A percentile compares a stretch with the other conserved stretches of the same genome.
Evolutionary conservation across 2,113 vertebrate genomes (phyloP).

Genomic region (Cheilinus undulatus): DNA sequence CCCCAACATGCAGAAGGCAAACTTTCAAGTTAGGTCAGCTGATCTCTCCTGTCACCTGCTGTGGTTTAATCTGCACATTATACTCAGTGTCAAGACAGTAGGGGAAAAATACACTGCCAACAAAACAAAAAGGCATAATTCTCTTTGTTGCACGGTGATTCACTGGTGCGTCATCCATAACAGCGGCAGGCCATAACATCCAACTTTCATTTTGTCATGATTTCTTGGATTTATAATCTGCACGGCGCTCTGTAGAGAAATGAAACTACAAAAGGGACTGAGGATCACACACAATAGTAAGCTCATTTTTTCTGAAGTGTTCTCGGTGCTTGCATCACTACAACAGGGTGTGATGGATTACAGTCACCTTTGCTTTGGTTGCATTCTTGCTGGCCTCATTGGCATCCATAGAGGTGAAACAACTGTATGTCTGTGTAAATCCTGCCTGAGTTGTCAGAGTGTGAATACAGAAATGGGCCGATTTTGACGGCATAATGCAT

Average conservation of each 20-base stretch:
- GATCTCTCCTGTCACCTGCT: not conserved
- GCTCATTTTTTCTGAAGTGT: not conserved
- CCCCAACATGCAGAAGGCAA: not conserved
- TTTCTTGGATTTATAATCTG: slow-evolving; percentile 34
- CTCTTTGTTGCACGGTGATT: slow-evolving; percentile 24
- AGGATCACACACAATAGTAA: not conserved
- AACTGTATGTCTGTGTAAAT: not conserved
- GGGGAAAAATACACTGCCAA: slow-evolving; percentile 5
- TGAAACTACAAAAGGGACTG: slow-evolving; percentile 15
- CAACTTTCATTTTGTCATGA: slow-evolving; percentile 29
- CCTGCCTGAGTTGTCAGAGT: no score
- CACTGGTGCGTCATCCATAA: slow-evolving; percentile 45
- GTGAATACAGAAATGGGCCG: no score
- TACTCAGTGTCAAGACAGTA: not conserved
- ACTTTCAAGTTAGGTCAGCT: not conserved
- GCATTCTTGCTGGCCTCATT: not conserved
- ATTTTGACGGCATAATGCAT: no score
- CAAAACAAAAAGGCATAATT: slow-evolving; percentile 12
- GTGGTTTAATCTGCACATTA: slow-evolving; percentile 8
- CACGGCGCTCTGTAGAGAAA: not conserved
- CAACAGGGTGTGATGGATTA: slow-evolving; percentile 11
- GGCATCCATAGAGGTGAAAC: slow-evolving; percentile 15
- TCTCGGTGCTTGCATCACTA: not conserved
- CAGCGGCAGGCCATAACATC: slow-evolving; percentile 19
- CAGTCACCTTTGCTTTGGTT: slow-evolving; percentile 19